Evolutionary conservation across 2,113 vertebrate genomes (phyloP), one percentile per base, ranked within the genome.

Genomic region (Labeo rohita): DNA sequence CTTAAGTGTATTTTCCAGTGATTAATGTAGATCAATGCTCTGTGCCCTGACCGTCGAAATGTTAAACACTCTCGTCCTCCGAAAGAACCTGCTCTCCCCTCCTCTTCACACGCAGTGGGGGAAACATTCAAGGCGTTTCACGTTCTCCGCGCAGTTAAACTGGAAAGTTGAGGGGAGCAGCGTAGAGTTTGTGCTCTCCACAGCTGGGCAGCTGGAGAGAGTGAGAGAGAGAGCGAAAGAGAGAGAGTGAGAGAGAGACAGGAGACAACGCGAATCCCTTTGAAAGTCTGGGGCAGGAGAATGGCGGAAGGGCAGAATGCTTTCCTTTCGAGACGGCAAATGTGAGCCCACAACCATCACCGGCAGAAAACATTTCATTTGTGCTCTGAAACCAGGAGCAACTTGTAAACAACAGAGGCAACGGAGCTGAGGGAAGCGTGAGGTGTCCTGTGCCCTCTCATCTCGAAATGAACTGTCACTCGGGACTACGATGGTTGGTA

Each of bases 401-500:
- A 85, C 50, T 79, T 28, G 4, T 47, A 47, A 83, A 84, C 63
- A 72, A 86, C 63, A 39, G 36, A 79, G 66, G 75, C 59, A 56
- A 74, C 65, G 73, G 49, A 47, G 61, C 52, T 28, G 68, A 78
- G 49, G 70, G 81, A 21, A 80, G 54, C 50, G 50, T 0, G 68
- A 59, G 81, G 36, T 63, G 43, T 65, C 68, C 28, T 18, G 68
- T 49, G 18, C 54, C 76, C 86, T 74, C 84, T 90, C 92, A 89
- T 80, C 88, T 87, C 83, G 85, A 90, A 93, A 93, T 91, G 91
- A 94, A 91, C 85, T 91, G 91, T 90, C 89, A 74, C 85, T 91
- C 87, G 89, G 94, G 92, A 87, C 84, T 96, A 89, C 87, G 93
- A 90, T 94, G 92, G 94, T 80, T 94, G 84, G 87, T 96, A 47